phyloP scores from a whole-genome alignment of 2,797 vertebrate genomes.

The Cirrhinus molitorella region DNA sequence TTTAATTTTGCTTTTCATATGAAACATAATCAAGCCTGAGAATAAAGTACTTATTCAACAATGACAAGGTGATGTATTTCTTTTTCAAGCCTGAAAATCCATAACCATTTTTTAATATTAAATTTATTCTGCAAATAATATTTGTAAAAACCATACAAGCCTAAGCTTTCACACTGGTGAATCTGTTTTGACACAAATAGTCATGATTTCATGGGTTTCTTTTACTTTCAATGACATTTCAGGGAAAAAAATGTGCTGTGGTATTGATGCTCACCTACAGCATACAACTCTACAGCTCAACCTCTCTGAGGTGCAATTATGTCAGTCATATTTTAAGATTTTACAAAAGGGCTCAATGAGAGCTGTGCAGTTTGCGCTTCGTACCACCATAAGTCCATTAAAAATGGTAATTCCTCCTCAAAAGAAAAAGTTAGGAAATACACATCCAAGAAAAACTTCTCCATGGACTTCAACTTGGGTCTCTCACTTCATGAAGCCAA shows the following conservation, averaged over 20 bases:
- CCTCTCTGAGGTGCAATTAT: constrained; percentile 46
- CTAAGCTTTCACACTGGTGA: constrained; percentile 72
- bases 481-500: background rate
- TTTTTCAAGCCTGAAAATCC: constrained; percentile 14
- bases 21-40: constrained; percentile 86
- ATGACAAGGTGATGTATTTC: constrained; percentile 46
- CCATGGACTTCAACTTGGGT: background rate
- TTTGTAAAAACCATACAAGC: constrained; percentile 82
- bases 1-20: constrained; percentile 85
- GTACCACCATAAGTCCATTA: constrained; percentile 59
- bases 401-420: constrained; percentile 36
- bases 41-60: constrained; percentile 85
- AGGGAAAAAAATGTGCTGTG: constrained; percentile 69
- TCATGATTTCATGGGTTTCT: constrained; percentile 70
- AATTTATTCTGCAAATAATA: constrained; percentile 83
- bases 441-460: constrained; percentile 41
- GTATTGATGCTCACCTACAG: constrained; percentile 74
- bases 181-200: constrained; percentile 44
- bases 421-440: constrained; percentile 56
- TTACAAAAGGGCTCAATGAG: constrained; percentile 58
- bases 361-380: constrained; percentile 68
- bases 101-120: background rate
- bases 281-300: constrained; percentile 57
- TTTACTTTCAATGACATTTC: constrained; percentile 56
- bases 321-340: constrained; percentile 51